Base-by-base conservation (phyloP, 2,113 vertebrate species). In the Brachypteracias leptosomus region DNA sequence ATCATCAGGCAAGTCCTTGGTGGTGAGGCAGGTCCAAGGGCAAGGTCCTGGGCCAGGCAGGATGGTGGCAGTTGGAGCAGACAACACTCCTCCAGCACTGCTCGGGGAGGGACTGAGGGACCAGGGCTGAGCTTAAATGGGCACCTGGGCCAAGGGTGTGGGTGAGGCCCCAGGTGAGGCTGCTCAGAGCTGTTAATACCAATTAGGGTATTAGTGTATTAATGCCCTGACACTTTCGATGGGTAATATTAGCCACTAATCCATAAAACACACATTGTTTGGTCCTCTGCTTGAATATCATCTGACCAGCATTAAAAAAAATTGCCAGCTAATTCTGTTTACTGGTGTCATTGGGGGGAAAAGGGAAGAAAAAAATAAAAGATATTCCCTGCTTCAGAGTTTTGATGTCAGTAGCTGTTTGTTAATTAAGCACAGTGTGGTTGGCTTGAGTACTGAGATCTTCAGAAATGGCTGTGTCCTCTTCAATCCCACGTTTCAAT, bases 401-500 rank as follows among this genome's bases (percentile, higher is more conserved):
- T 72, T 62, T 78, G 26, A 13, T 44, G 46, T 49, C 31, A 31
- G 38, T 26, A 38, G 28, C 55, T 75, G 3, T 58, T 63, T 38
- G 62, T 19, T 63, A 70, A 80, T 57, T 38, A 14, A n/a, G 25
- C 29, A 6, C 42, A 16, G 17, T 5, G 26, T 46, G 42, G 25
- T 40, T 63, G 47, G 33, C 25, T 36, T 46, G 52, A 63, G 42
- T 42, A 38, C 19, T 61, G 20, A 73, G 76, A 14, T 59, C 35
- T 40, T 76, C 31, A 29, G 44, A 51, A 65, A 49, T 8, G 22
- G 7, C 24, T 8, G 2, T 24, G 11, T 38, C 49, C 33, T 13
- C 31, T 65, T 59, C 58, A 73, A 3, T 36, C 18, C 7, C 26
- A 0, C 21, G 4, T 54, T 75, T 52, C 0, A 0, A 4, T 49